Percentiles rank a stretch among this genome's conserved stretches.
Evolutionary conservation across 2,797 vertebrate genomes (phyloP).

Genomic region (Sebastes nivosus): DNA sequence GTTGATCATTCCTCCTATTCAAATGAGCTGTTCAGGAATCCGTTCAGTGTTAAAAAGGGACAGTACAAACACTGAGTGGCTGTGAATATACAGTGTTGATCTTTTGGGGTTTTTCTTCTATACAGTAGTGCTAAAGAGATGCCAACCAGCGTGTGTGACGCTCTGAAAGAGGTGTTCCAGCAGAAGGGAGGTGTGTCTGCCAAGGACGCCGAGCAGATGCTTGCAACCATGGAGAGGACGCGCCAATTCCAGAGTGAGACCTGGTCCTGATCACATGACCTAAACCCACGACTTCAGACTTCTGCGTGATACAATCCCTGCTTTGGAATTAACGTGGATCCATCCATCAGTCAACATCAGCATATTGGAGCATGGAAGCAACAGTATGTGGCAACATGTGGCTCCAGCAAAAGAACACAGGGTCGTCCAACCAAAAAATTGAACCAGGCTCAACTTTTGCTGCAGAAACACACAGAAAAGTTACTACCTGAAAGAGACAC

Average conservation of each 20-base stretch:
- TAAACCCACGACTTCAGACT: background rate
- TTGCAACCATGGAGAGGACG: constrained; percentile 83
- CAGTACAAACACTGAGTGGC: background rate
- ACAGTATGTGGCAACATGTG: too few relatives aligned
- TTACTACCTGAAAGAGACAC: too few relatives aligned
- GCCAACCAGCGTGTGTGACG: constrained; percentile 85
- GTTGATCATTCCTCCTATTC: background rate
- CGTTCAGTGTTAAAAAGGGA: background rate
- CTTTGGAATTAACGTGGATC: background rate
- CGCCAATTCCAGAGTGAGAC: constrained; percentile 91
- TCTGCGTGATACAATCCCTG: background rate
- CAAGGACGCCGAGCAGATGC: constrained; percentile 80
- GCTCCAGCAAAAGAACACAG: too few relatives aligned
- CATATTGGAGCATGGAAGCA: too few relatives aligned
- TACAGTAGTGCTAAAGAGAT: constrained; percentile 91
- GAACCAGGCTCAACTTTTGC: too few relatives aligned
- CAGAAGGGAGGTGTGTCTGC: constrained; percentile 83
- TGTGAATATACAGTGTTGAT: background rate
- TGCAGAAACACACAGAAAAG: too few relatives aligned
- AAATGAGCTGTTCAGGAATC: background rate
- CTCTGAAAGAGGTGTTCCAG: constrained; percentile 83
- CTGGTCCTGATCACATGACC: constrained; percentile 85
- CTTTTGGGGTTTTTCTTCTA: background rate
- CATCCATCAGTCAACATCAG: background rate
- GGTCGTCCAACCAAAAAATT: too few relatives aligned